Base-by-base conservation (phyloP, 2,888 invertebrate genomes). In the Scelioninae gen. 1 region DNA sequence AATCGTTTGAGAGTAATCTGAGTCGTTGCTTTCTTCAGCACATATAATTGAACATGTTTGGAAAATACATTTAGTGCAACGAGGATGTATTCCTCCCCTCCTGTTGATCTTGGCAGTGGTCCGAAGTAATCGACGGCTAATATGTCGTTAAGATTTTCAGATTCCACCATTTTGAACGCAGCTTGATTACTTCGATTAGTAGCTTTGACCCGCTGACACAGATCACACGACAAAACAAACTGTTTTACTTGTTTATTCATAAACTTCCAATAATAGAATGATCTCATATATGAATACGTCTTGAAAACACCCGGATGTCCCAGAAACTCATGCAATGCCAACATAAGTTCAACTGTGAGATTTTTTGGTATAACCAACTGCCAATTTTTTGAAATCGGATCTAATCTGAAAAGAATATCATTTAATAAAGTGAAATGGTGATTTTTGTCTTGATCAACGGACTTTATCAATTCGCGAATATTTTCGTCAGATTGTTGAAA, bases 61-160 rank as follows among this genome's bases (percentile, higher is more conserved):
- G 77, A 32, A 32, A 58, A 77, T 10, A 77, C 62, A 51, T 69
- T 69, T 3, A 72, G 32, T 2, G 51, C 45, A 13, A 72, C 72
- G 4, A 65, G 45, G 8, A 80, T 62, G 16, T 80, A 65, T 15
- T 60, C 60, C 0, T 58, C 58, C 6, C 56, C 66, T 11, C 65
- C 72, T 5, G 16, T 45, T 11, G 80, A 80, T 43, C 53, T 45
- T 0, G 80, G 68, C 5, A 80, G 16, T 0, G 74, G 56, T 3
- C 68, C 74, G 47, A 47, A 79, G 53, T 66, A 79, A 32, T 72
- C 66, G 8, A 79, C 60, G 0, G 63, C 51, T 6, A 80, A 10
- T 5, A 80, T 7, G 9, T 74, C 74, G 31, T 55, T 68, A 5
- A 49, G 68, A 5, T 55, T 9, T 7, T 66, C 45, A 8, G 74